These are phyloP conservation scores for Anguilla obscura DNA, from an alignment of 2,797 vertebrate species.

Conservation along the genomic window DNA sequence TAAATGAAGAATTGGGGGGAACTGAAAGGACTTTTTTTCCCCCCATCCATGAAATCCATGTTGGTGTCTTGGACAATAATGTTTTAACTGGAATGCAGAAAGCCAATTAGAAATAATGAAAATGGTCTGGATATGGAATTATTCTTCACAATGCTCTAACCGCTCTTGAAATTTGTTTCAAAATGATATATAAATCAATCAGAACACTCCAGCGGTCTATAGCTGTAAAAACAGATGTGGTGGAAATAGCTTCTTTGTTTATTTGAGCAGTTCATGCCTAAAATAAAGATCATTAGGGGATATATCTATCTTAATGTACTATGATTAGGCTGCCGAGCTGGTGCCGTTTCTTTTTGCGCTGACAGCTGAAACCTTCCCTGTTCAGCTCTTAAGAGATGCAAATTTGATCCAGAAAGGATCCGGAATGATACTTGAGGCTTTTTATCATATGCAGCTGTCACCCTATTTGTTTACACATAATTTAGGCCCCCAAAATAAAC, in stretches of 20 bases:
- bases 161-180: neutral
- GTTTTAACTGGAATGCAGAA: neutral
- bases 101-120: neutral
- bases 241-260: constrained; percentile 2
- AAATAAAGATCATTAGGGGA: constrained; percentile 11
- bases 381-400: neutral
- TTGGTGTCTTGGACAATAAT: neutral
- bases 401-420: neutral
- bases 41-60: neutral
- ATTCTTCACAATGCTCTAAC: neutral
- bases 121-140: neutral
- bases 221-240: constrained; percentile 10
- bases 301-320: neutral
- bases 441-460: constrained; percentile 25
- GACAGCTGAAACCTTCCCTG: neutral
- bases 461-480: constrained; percentile 31
- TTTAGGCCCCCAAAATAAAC: constrained; percentile 21
- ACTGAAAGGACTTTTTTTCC: neutral
- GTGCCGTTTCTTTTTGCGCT: neutral
- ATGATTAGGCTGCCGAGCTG: neutral
- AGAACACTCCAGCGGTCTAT: neutral
- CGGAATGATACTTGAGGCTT: constrained; percentile 10
- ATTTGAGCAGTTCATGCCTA: neutral
- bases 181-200: neutral
- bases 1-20: neutral